Evolutionary conservation across 2,888 invertebrate species (phyloP), one percentile per base, ranked within the genome.

Genomic region (Pelosia muscerda): DNA sequence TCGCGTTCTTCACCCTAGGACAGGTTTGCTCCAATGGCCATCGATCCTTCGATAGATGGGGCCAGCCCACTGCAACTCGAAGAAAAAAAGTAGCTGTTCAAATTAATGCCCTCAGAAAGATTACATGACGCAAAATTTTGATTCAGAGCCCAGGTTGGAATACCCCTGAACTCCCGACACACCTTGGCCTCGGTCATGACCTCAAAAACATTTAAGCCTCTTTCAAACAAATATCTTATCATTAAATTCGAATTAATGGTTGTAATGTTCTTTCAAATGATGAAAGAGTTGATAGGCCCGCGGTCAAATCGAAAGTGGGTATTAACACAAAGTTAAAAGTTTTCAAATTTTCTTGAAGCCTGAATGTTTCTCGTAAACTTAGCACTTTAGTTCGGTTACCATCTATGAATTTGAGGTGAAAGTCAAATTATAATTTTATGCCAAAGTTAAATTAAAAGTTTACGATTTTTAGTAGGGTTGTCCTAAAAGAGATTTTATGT

Each of bases 381-480:
- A 65, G 71, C 74, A 76, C 67, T 78, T 74, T 71, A 81, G 68
- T 81, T 81, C 26, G 61, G 56, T 62, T 58, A 73, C 72, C 60
- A 68, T 73, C 72, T 77, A 72, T 71, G 67, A 79, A 75, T 75
- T 72, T 74, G 65, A 71, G 77, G 73, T 71, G 70, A 74, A 79
- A 73, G 71, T 66, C 25, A 59, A 76, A 76, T 81, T 79, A 81
- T 74, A 71, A 81, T 75, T 81, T 81, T 69, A 74, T 66, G 65
- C 59, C 22, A 63, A 75, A 70, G 63, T 55, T 59, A 62, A 72
- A 72, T 74, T 67, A 74, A 79, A 73, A 69, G 73, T 71, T 75
- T 71, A 70, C 19, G 53, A 31, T 69, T 72, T 65, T 42, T n/a
- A 1, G 9, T 58, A 81, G 74, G 78, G 75, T 53, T 77, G 70